Evolutionary conservation across 2,113 vertebrate species (phyloP), one percentile per base, ranked within the genome.

Genomic region (Coracopsis vasa): DNA sequence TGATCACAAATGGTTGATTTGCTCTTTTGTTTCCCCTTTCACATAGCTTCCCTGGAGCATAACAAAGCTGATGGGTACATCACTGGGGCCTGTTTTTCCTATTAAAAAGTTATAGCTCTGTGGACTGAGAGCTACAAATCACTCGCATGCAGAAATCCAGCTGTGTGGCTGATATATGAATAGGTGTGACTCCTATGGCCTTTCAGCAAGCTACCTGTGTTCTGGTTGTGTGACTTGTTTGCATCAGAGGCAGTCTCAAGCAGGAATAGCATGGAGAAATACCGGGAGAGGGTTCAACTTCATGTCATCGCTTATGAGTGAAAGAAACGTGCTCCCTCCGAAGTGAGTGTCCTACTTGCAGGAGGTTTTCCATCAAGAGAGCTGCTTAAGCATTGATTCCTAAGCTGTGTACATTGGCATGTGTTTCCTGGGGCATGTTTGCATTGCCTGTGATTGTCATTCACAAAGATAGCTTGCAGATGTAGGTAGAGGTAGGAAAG

Each of bases 221-320:
- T 81, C 75, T 24, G 69, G 39, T 69, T 83, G 15, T 45, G 48
- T 3, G 23, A 29, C 73, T 85, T 80, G 45, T 80, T 93, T 81
- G 74, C 71, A 65, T 62, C 17, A 3, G 70, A 69, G 87, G 62
- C 7, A 14, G 66, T 90, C 88, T 84, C 60, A 18, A 29, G 77
- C 56, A 41, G 72, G 88, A 89, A 65, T 66, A 60, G 61, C 20
- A 6, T 35, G 44, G 66, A 77, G 80, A 41, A 67, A 83, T 33
- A 9, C 83, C 8, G 29, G 95, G 94, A 96, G 81, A 42, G 20
- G 42, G 85, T 92, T 96, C 96, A 96, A 69, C 65, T 94, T 80
- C 13, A 58, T 88, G 93, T 95, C 96, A 88, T 92, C 73, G 8
- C 93, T 94, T 96, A 83, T 94, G 88, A 88, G 62, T 72, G 92